Evolutionary conservation across 2,113 vertebrate genomes (phyloP).

Genomic region (Sardina pilchardus): DNA sequence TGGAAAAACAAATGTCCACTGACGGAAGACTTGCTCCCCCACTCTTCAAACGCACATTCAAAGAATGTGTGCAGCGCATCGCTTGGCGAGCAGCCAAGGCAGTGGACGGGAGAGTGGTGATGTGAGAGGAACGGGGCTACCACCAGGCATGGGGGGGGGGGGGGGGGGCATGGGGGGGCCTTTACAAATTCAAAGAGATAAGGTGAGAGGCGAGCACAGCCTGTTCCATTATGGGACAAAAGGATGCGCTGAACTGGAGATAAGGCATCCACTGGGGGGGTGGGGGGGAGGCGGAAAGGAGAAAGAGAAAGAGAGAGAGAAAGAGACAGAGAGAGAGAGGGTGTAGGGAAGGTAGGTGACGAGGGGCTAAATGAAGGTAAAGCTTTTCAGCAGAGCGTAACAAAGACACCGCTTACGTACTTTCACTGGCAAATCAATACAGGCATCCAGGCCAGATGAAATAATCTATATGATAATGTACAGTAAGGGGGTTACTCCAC

Average conservation of each 20-base stretch:
- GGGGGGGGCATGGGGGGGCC: not conserved
- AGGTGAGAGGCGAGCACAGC: slow-evolving; percentile 35
- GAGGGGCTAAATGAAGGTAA: no score
- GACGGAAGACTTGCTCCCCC: not conserved
- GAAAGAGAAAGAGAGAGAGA: not conserved
- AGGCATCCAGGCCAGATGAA: no score
- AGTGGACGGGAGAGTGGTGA: not conserved
- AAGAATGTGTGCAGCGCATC: not conserved
- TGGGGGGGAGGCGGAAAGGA: not conserved
- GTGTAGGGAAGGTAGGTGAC: not conserved
- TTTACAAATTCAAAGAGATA: slow-evolving; percentile 33
- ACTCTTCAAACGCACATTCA: not conserved
- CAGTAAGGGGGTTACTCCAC: no score
- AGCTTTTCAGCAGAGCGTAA: no score
- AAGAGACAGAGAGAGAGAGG: not conserved
- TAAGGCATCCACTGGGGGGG: not conserved
- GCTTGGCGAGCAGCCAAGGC: not conserved
- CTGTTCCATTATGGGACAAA: slow-evolving; percentile 38
- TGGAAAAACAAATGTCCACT: slow-evolving; percentile 4
- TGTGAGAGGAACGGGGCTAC: not conserved
- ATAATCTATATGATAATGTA: no score
- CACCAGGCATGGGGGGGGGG: not conserved
- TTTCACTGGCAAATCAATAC: no score
- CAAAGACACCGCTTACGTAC: no score
- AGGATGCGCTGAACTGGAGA: slow-evolving; percentile 12